Conservation (phyloP, 2,113 vertebrate species). For the Myotis davidii region DNA sequence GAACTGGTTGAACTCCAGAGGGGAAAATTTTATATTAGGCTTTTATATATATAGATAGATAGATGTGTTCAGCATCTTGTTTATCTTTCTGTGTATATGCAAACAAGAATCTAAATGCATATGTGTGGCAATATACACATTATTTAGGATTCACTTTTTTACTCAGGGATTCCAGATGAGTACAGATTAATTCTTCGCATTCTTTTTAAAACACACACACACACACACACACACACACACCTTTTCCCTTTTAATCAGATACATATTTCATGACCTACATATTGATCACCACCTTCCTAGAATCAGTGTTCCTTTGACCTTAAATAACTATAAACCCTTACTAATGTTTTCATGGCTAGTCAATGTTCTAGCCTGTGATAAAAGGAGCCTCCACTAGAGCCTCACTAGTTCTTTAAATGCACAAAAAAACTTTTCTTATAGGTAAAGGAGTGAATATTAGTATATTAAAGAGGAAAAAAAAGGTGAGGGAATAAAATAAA, state of each 20-base stretch:
- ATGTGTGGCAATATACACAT: not conserved
- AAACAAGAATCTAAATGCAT: not conserved
- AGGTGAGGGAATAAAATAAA: constrained; percentile 17
- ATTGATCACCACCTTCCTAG: not conserved
- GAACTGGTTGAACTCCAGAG: too few relatives aligned
- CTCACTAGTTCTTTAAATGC: not conserved
- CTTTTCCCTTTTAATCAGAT: not conserved
- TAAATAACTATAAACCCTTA: not conserved
- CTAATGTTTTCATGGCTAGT: not conserved
- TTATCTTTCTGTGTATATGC: not conserved
- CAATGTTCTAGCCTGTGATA: not conserved
- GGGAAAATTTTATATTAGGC: too few relatives aligned
- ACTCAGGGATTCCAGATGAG: not conserved
- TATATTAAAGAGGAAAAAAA: not conserved
- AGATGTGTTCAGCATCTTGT: not conserved
- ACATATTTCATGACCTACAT: not conserved
- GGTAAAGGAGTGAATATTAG: not conserved
- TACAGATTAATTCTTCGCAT: not conserved
- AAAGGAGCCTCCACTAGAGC: not conserved
- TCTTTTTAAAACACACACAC: not conserved
- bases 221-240: not conserved
- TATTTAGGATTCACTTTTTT: not conserved
- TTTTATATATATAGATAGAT: too few relatives aligned
- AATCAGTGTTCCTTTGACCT: not conserved
- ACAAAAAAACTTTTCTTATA: not conserved